Conservation (phyloP, 37 sponge, comb jelly and placozoan genomes). For the Amphimedon queenslandica region DNA sequence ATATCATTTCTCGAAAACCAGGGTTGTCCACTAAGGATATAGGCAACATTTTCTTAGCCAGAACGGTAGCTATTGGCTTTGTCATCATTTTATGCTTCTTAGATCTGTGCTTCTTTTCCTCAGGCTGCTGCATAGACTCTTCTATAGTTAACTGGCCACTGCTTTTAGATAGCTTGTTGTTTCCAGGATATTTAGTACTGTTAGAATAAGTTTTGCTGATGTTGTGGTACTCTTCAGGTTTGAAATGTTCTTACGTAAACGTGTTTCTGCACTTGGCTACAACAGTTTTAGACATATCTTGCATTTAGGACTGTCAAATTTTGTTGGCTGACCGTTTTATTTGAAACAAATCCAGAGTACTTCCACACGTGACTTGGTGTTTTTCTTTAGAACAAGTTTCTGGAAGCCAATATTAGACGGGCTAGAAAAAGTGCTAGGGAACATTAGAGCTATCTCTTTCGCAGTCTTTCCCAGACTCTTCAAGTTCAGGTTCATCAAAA, state of each 20-base stretch:
- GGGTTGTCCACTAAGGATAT: slow-evolving; percentile 24
- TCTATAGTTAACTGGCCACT: too few species aligned
- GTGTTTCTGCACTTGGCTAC: slow-evolving; percentile 23
- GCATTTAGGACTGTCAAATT: background rate
- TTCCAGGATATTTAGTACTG: too few species aligned
- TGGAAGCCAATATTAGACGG: too few species aligned
- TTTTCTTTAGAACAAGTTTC: too few species aligned
- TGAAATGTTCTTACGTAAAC: slow-evolving; percentile 12
- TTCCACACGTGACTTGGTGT: slow-evolving; percentile 2
- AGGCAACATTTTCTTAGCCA: slow-evolving; percentile 28
- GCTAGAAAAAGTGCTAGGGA: too few species aligned
- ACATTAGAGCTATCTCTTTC: too few species aligned
- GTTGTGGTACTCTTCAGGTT: too few species aligned
- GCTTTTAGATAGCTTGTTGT: too few species aligned
- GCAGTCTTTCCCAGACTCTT: too few species aligned
- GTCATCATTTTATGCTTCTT: slow-evolving; percentile 25
- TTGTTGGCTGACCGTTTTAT: background rate
- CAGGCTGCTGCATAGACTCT: too few species aligned
- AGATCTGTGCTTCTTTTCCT: background rate
- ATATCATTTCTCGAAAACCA: slow-evolving; percentile 9
- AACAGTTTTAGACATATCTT: background rate
- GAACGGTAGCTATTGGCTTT: slow-evolving; percentile 4
- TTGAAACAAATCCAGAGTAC: slow-evolving; percentile 2
- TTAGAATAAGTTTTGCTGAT: too few species aligned
- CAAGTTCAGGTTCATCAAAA: too few species aligned